Evolutionary conservation across 2,113 vertebrate genomes (phyloP).

Genomic region (Percopsis transmontana): DNA sequence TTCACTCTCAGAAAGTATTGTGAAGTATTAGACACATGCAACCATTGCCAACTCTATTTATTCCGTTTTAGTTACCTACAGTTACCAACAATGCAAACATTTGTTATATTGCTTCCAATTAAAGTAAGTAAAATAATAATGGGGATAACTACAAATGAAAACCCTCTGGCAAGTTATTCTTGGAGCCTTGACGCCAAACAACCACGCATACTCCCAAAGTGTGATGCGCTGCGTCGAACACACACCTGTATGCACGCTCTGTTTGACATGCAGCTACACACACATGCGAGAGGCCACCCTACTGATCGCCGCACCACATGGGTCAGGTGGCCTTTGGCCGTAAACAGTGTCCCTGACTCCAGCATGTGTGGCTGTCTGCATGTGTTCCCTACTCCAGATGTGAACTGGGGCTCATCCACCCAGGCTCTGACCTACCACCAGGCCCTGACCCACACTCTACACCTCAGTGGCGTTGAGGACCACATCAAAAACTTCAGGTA

Average conservation of each 20-base stretch:
- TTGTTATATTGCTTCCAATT: too few relatives aligned
- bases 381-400: conserved; percentile 82
- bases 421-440: conserved; percentile 96
- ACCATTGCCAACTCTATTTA: too few relatives aligned
- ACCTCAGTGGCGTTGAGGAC: conserved; percentile 94
- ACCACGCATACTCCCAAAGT: background rate
- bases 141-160: background rate
- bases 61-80: too few relatives aligned
- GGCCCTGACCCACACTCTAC: conserved; percentile 92
- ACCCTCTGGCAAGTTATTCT: background rate
- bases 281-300: conserved; percentile 35
- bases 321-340: conserved; percentile 29
- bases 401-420: conserved; percentile 98
- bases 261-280: conserved; percentile 68
- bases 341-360: conserved; percentile 48
- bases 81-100: too few relatives aligned
- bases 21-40: too few relatives aligned
- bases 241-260: conserved; percentile 52
- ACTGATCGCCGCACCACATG: conserved; percentile 44
- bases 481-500: conserved; percentile 98
- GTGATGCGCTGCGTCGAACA: conserved; percentile 15
- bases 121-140: too few relatives aligned
- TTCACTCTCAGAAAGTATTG: too few relatives aligned
- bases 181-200: background rate
- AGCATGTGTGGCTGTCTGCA: conserved; percentile 50